phyloP scores from a whole-genome alignment of 2,888 invertebrate species.

The Coremacera marginata region DNA sequence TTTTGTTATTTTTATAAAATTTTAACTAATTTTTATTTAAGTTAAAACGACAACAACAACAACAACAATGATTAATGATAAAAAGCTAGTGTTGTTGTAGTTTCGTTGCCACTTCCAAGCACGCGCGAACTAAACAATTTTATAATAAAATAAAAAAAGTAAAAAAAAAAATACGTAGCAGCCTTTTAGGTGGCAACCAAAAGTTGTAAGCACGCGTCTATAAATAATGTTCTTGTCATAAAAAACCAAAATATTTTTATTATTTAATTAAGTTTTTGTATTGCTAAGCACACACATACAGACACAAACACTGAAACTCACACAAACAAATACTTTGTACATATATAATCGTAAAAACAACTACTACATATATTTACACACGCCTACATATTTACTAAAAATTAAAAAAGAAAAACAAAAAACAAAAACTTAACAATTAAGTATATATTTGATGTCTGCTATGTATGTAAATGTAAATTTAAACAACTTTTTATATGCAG shows the following conservation, averaged over 20 bases:
- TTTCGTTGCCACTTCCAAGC: too few relatives aligned
- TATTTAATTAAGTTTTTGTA: not conserved
- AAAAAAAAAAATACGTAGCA: not conserved
- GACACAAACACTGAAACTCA: not conserved
- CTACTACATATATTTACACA: too few relatives aligned
- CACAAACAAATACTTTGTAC: not conserved
- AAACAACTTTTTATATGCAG: not conserved
- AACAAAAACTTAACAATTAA: not conserved
- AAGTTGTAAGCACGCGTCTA: not conserved
- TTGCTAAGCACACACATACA: not conserved
- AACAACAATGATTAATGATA: too few relatives aligned
- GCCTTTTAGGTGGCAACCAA: not conserved
- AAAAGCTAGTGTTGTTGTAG: too few relatives aligned
- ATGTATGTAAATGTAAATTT: not conserved
- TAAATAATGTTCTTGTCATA: slow-evolving; percentile 25
- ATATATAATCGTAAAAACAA: too few relatives aligned
- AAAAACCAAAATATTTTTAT: slow-evolving; percentile 19
- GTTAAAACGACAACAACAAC: too few relatives aligned
- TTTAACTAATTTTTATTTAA: not conserved
- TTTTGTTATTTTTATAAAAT: not conserved
- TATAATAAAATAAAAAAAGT: not conserved
- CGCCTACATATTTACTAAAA: not conserved
- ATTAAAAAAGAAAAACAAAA: too few relatives aligned
- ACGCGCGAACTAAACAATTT: too few relatives aligned
- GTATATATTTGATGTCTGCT: too few relatives aligned